Conservation (phyloP, 1,140 invertebrate genomes). For the Drosophila kohkoa region DNA sequence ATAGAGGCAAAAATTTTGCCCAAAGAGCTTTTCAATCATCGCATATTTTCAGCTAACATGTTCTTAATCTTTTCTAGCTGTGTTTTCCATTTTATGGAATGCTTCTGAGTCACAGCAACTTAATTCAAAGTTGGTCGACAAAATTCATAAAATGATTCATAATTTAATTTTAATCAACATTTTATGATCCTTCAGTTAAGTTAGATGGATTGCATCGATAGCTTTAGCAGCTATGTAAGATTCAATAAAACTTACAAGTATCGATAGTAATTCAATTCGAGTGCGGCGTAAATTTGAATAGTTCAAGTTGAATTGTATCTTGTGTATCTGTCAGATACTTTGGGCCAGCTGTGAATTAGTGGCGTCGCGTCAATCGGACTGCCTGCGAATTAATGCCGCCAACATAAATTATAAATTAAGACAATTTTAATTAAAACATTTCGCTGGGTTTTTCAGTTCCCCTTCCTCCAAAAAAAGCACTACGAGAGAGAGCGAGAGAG, state of each 20-base stretch:
- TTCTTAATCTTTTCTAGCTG: background rate
- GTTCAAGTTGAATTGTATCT: background rate
- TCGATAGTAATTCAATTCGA: background rate
- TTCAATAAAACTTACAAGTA: constrained; percentile 2
- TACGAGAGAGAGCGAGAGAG: background rate
- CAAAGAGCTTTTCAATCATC: too few relatives aligned
- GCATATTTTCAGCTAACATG: background rate
- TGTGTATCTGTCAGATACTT: constrained; percentile 66
- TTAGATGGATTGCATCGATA: background rate
- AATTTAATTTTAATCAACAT: constrained; percentile 1
- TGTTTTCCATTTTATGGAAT: background rate
- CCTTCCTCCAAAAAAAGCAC: background rate
- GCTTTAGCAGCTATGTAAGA: background rate
- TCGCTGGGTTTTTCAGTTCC: constrained; percentile 44
- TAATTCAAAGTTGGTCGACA: constrained; percentile 7
- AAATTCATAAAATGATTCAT: constrained; percentile 8
- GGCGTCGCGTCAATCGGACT: constrained; percentile 31
- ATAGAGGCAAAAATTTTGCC: background rate
- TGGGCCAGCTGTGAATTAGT: constrained; percentile 73
- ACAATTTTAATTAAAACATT: constrained; percentile 80
- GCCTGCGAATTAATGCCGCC: constrained; percentile 77
- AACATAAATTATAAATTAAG: constrained; percentile 80
- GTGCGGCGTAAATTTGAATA: constrained; percentile 51
- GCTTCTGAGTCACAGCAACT: constrained; percentile 1
- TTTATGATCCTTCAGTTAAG: background rate